Percentiles rank a stretch among this genome's conserved stretches.
These are phyloP conservation scores for Lissonota sp. DNA, from an alignment of 2,888 invertebrate species.

Conservation along the genomic window DNA sequence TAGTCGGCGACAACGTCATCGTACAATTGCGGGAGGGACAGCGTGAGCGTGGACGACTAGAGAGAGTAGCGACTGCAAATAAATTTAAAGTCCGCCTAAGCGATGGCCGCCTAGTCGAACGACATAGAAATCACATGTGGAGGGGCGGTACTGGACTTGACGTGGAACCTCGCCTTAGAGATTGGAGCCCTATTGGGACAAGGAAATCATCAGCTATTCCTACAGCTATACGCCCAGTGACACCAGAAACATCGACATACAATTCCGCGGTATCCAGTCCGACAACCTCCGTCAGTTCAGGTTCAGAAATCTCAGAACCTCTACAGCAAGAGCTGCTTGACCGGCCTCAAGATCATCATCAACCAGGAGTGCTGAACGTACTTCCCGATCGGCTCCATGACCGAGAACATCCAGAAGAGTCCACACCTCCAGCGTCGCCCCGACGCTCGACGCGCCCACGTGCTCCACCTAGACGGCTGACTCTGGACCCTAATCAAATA, in stretches of 20 bases:
- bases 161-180: conserved; percentile 11
- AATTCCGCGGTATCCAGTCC: conserved; percentile 8
- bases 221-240: conserved; percentile 6
- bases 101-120: conserved; percentile 23
- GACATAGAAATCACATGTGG: conserved; percentile 26
- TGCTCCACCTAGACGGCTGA: conserved; percentile 28
- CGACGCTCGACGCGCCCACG: conserved; percentile 34
- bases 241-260: conserved; percentile 24
- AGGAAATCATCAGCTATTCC: conserved; percentile 12
- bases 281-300: background rate
- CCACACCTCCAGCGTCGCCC: conserved; percentile 13
- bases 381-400: conserved; percentile 21
- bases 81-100: conserved; percentile 27
- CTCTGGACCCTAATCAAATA: conserved; percentile 25
- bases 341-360: conserved; percentile 17
- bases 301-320: conserved; percentile 13
- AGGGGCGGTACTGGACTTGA: conserved; percentile 32
- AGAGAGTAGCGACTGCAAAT: conserved; percentile 16
- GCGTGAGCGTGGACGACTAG: conserved; percentile 23
- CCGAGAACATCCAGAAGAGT: conserved; percentile 5
- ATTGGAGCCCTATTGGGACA: conserved; percentile 35
- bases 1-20: conserved; percentile 36
- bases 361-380: conserved; percentile 14
- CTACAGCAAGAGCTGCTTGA: conserved; percentile 11
- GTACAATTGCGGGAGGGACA: conserved; percentile 30